Evolutionary conservation across 2,113 vertebrate genomes (phyloP), one percentile per base, ranked within the genome.

Genomic region (Chauna torquata): DNA sequence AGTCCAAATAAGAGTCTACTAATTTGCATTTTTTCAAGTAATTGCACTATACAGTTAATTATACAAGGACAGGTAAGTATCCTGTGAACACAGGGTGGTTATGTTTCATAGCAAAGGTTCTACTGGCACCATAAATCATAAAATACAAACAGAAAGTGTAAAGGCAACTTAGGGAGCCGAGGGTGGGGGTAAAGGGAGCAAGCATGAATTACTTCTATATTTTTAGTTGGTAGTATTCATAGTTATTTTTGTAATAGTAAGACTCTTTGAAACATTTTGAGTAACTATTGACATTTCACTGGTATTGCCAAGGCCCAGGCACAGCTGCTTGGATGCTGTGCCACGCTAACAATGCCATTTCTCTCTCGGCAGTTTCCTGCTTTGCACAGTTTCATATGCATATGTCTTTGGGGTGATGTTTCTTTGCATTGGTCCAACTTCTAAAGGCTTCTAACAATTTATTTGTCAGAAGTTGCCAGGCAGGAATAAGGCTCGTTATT

Each of bases 321-420:
- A 0, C 96, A 92, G 91, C 92, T 96, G 86, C 72, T 38, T 70
- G 90, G 82, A 57, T 93, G 88, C 78, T 69, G 36, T 47, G 47
- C 44, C 16, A 2, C 47, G 8, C 68, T 8, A n/a, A 70, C 88
- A 69, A 54, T 15, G 64, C 68, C 83, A 44, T 82, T 87, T 55
- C 91, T 95, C 80, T 61, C 86, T 28, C 94, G 62, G 91, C 91
- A 62, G n/a, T 84, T 77, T 38, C 82, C 86, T 28, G 76, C 88
- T 90, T 75, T 74, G 91, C 86, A 75, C 28, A 83, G 81, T 81
- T 66, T 59, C 77, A 36, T 45, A 6, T n/a, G 55, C 15, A 0
- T 75, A 22, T 83, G 83, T 78, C 15, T 20, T 45, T 45, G 42
- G 55, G 38, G 16, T 9, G 71, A 45, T 38, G 80, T 70, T 94